Evolutionary conservation across 2,113 vertebrate genomes (phyloP).

Genomic region (Leucosticte australis): DNA sequence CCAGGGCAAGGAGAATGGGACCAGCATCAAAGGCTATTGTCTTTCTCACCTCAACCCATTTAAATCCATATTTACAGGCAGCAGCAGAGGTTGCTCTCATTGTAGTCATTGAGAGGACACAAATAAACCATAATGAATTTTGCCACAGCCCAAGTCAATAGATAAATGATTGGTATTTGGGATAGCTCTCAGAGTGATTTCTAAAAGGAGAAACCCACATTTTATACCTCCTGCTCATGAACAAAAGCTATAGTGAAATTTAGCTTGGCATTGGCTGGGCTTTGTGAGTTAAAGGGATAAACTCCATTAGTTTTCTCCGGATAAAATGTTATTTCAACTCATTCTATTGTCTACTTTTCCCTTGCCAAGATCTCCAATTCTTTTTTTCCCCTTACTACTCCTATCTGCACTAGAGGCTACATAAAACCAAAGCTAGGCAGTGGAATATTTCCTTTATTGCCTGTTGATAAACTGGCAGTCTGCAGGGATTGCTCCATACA

Average conservation of each 20-base stretch:
- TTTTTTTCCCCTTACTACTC: constrained; percentile 19
- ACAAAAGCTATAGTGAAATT: constrained; percentile 27
- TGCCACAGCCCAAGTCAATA: constrained; percentile 30
- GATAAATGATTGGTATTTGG: constrained; percentile 17
- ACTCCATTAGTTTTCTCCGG: constrained; percentile 62
- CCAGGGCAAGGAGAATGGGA: not conserved
- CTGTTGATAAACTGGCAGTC: not conserved
- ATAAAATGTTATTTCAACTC: constrained; percentile 65
- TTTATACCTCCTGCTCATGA: not conserved
- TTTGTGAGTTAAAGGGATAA: constrained; percentile 44
- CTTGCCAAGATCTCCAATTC: constrained; percentile 26
- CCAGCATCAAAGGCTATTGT: constrained; percentile 10
- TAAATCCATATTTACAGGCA: constrained; percentile 43
- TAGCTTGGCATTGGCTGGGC: not conserved
- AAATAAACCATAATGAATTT: constrained; percentile 30
- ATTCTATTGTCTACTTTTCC: constrained; percentile 53
- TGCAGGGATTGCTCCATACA: not conserved
- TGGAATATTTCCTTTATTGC: constrained; percentile 48
- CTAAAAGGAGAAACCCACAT: constrained; percentile 12
- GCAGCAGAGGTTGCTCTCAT: not conserved
- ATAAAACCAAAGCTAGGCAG: not conserved
- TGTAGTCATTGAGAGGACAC: not conserved
- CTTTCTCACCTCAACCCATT: constrained; percentile 15
- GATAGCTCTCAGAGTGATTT: constrained; percentile 23
- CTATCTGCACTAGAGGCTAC: constrained; percentile 2